Conservation (phyloP, 1,140 invertebrate genomes). For the Scaptomyza pallida region DNA sequence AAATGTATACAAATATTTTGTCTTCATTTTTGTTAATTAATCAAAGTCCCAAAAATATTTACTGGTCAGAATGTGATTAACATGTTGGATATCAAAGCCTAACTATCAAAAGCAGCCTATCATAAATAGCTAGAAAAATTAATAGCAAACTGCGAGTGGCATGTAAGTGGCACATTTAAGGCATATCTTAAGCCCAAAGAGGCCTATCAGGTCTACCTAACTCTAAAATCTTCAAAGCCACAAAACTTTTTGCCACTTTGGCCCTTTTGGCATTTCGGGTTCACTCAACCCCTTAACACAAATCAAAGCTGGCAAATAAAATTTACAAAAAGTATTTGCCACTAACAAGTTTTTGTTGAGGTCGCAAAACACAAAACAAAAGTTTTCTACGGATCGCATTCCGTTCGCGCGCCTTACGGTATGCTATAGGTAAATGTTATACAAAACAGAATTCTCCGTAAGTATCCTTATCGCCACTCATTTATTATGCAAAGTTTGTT, state of each 20-base stretch:
- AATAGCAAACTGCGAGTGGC: neutral
- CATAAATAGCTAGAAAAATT: slow-evolving; percentile 12
- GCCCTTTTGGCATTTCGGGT: slow-evolving; percentile 28
- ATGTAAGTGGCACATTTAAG: slow-evolving; percentile 44
- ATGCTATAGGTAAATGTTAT: slow-evolving; percentile 47
- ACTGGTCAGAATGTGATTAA: slow-evolving; percentile 8
- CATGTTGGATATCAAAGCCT: slow-evolving; percentile 23
- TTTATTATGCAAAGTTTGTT: slow-evolving; percentile 73
- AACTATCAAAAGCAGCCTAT: neutral
- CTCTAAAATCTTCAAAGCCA: slow-evolving; percentile 39
- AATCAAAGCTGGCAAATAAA: slow-evolving; percentile 43
- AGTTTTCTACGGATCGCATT: slow-evolving; percentile 49
- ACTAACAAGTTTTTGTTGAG: slow-evolving; percentile 28
- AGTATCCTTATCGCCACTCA: slow-evolving; percentile 55
- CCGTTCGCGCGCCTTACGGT: slow-evolving; percentile 45
- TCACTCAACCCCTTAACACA: neutral
- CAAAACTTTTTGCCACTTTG: slow-evolving; percentile 33
- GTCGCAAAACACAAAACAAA: slow-evolving; percentile 24
- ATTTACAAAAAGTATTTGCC: slow-evolving; percentile 42
- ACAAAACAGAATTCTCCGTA: slow-evolving; percentile 47
- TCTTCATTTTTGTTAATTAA: too few species aligned
- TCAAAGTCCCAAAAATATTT: neutral
- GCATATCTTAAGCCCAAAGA: neutral
- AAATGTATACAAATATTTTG: too few species aligned
- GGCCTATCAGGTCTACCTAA: neutral